phyloP scores from a whole-genome alignment of 2,888 invertebrate species.

The Leptopilina syphax region DNA sequence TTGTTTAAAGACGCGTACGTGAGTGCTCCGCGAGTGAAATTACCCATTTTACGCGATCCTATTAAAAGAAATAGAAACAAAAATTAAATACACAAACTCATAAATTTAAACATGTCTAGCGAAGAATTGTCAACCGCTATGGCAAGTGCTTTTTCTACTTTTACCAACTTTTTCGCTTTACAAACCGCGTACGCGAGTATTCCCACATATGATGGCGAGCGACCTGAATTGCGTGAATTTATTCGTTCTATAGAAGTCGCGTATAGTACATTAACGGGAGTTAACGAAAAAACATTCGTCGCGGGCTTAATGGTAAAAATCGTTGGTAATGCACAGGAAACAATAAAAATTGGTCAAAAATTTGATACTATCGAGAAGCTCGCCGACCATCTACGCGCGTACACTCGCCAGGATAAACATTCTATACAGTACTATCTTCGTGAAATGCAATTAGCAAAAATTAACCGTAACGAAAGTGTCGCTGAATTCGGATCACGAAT shows the following conservation, averaged over 20 bases:
- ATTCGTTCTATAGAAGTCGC: neutral
- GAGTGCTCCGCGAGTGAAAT: too few relatives aligned
- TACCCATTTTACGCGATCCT: too few relatives aligned
- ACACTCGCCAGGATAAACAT: neutral
- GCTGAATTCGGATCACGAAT: neutral
- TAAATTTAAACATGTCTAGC: too few relatives aligned
- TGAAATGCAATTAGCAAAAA: neutral
- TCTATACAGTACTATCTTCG: neutral
- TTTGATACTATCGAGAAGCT: neutral
- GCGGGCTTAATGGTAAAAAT: conserved; percentile 2
- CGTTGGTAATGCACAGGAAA: neutral
- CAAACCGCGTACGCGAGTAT: conserved; percentile 3
- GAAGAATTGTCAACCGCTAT: neutral
- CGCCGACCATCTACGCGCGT: neutral
- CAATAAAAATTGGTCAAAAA: neutral
- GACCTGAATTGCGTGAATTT: neutral
- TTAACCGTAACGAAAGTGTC: neutral
- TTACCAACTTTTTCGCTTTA: neutral
- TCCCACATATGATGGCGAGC: neutral
- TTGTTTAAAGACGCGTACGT: neutral
- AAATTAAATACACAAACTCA: neutral
- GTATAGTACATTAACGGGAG: neutral
- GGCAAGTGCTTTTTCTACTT: neutral
- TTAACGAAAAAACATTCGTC: neutral
- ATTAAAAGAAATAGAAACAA: neutral